Conservation (phyloP, 2,113 vertebrate genomes). For the Poeciliopsis turrubarensis region DNA sequence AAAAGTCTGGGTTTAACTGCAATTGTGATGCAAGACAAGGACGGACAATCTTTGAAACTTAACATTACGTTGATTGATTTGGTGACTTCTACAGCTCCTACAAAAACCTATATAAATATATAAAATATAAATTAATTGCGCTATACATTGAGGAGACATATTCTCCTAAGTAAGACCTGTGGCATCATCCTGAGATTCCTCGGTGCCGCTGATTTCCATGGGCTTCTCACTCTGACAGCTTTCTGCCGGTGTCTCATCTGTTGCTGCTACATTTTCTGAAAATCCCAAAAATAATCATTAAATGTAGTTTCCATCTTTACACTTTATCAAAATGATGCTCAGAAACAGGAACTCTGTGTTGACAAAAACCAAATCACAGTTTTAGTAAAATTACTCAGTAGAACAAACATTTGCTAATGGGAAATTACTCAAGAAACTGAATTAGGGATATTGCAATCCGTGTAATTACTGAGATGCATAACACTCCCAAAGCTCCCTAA, state of each 20-base stretch:
- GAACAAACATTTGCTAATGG: not conserved
- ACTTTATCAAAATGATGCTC: not conserved
- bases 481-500: not conserved
- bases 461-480: too few relatives aligned
- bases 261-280: slow-evolving; percentile 12
- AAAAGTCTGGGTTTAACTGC: not conserved
- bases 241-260: not conserved
- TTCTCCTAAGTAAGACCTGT: slow-evolving; percentile 38
- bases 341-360: not conserved
- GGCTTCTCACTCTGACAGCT: not conserved
- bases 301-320: not conserved
- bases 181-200: slow-evolving; percentile 14
- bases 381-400: not conserved
- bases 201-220: not conserved
- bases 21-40: not conserved
- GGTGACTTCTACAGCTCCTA: too few relatives aligned
- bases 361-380: not conserved
- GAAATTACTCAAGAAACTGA: not conserved
- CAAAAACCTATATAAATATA: too few relatives aligned
- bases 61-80: too few relatives aligned
- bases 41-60: not conserved
- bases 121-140: too few relatives aligned
- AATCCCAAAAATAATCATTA: not conserved
- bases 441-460: not conserved
- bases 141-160: not conserved